Conservation (phyloP, 2,797 vertebrate species). For the Cyprinella venusta region DNA sequence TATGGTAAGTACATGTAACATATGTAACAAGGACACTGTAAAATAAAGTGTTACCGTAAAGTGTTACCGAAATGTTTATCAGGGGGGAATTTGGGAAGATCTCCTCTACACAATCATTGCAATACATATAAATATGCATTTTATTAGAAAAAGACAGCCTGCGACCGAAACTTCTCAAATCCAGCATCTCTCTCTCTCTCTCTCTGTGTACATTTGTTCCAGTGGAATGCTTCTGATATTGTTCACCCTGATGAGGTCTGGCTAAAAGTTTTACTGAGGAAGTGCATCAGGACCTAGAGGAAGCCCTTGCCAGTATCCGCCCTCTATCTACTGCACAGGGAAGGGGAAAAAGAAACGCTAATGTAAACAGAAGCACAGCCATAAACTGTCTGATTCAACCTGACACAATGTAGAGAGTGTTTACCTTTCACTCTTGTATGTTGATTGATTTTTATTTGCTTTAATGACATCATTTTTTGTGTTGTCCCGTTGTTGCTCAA, state of each 20-base stretch:
- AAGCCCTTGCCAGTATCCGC: constrained; percentile 83
- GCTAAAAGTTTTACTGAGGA: constrained; percentile 74
- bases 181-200: not conserved
- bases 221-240: constrained; percentile 66
- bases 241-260: constrained; percentile 59
- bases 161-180: not conserved
- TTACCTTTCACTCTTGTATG: constrained; percentile 63
- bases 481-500: constrained; percentile 13
- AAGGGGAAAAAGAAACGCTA: constrained; percentile 70
- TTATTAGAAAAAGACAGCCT: not conserved
- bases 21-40: too few species aligned
- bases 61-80: not conserved
- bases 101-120: too few species aligned
- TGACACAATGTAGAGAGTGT: constrained; percentile 66
- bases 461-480: constrained; percentile 54
- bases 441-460: constrained; percentile 64
- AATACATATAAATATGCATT: too few species aligned
- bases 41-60: too few species aligned
- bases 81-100: not conserved
- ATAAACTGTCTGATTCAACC: constrained; percentile 53
- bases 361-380: constrained; percentile 52
- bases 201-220: constrained; percentile 38
- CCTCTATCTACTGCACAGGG: constrained; percentile 76
- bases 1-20: too few species aligned
- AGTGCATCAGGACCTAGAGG: constrained; percentile 81